phyloP scores from a whole-genome alignment of 1,140 invertebrate species.

The Drosophila sturtevanti region DNA sequence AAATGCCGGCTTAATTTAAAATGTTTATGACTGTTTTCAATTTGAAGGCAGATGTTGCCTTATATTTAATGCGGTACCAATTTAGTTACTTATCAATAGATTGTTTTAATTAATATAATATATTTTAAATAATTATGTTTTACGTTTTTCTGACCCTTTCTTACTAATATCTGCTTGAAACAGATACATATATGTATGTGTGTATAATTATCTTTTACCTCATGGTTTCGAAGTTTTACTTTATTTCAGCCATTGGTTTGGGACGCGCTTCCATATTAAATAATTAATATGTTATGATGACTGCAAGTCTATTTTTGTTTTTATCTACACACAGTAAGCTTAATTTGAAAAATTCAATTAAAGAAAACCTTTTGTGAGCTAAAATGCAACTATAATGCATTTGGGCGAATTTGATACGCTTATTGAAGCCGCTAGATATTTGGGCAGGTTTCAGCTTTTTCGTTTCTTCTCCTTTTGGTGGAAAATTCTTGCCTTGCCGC shows the following conservation, averaged over 20 bases:
- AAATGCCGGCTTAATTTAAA: too few relatives aligned
- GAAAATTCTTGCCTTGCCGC: slow-evolving; percentile 37
- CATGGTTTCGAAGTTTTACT: neutral
- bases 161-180: too few relatives aligned
- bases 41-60: too few relatives aligned
- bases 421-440: slow-evolving; percentile 47
- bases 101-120: too few relatives aligned
- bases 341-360: slow-evolving; percentile 54
- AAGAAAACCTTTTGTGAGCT: slow-evolving; percentile 32
- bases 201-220: slow-evolving; percentile 15
- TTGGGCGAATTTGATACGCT: slow-evolving; percentile 62
- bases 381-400: slow-evolving; percentile 73
- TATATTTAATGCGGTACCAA: too few relatives aligned
- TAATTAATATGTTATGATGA: slow-evolving; percentile 64
- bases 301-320: slow-evolving; percentile 10
- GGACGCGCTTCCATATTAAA: neutral
- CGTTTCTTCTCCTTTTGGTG: slow-evolving; percentile 40
- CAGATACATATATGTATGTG: too few relatives aligned
- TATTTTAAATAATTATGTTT: too few relatives aligned
- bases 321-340: slow-evolving; percentile 25
- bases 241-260: slow-evolving; percentile 15
- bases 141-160: too few relatives aligned
- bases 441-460: neutral
- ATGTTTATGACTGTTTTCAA: too few relatives aligned
- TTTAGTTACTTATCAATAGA: too few relatives aligned